Base-by-base conservation (phyloP, 2,113 vertebrate genomes). In the Platichthys stellatus region DNA sequence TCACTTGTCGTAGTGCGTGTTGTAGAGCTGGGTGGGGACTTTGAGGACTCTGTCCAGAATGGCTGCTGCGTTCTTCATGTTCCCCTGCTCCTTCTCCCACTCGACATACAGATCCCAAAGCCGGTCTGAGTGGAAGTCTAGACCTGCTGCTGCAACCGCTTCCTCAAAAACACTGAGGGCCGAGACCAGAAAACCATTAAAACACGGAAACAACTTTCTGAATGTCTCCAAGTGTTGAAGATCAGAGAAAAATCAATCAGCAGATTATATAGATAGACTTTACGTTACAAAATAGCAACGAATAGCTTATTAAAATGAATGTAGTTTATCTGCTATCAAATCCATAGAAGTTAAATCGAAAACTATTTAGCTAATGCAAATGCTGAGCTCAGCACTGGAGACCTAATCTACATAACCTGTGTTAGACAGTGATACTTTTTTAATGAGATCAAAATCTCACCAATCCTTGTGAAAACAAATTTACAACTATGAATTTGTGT, bases 91-190 rank as follows among this genome's bases (percentile, higher is more conserved):
- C 51, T 92, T 94, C 86, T 97, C 95, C 95, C 96, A 96, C 40
- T 95, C 94, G 2, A 94, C 84, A 4, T 95, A 97, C 5, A 96
- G 88, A 66, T 95, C 95, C 96, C 96, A 97, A 4, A 97, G 93
- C 0, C 95, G 92, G 78, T 97, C 96, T 0, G 96, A 97, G 58
- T 95, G 95, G 89, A 96, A 97, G 71, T 97, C 96, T 83, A 95
- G 85, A 10, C 96, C 96, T 0, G 95, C 94, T 0, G 94, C 92
- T 0, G 31, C 74, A 21, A 96, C 74, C 0, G 95, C 95, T 0
- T 95, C 90, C 84, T 96, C 94, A 76, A 96, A 96, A 9, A 94
- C 93, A 2, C 96, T 97, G 87, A 21, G 13, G 28, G 28, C 49
- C 18, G 31, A 71, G n/a, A 20, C 20, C 4, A 10, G 24, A 64